Evolutionary conservation across 2,113 vertebrate species (phyloP), one percentile per base, ranked within the genome.

Genomic region (Stercorarius parasiticus): DNA sequence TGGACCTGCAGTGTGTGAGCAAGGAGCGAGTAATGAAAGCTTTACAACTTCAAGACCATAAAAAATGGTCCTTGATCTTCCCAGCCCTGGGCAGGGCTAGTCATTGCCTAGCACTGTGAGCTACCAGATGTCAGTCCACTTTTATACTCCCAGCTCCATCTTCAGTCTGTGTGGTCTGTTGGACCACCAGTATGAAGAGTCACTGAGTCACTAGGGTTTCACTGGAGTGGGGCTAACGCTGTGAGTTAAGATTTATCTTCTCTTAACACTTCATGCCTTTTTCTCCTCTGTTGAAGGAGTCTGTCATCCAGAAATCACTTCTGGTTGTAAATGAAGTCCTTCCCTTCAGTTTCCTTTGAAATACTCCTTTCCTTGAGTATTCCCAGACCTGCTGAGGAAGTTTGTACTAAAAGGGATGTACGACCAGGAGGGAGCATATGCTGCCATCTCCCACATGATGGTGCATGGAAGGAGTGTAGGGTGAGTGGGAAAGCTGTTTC

Each of bases 361-460:
- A 61, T n/a, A n/a, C n/a, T n/a, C n/a, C n/a, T n/a, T n/a, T n/a
- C n/a, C n/a, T 11, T 27, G 64, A 49, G 12, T 56, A 34, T 93
- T 92, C 40, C 58, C 9, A 70, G 62, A 42, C 29, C 21, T 95
- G 49, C 71, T 3, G 5, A 61, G 53, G 18, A 14, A 8, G 1
- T 2, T 74, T 83, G 19, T 62, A 13, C n/a, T 64, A 45, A 85
- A 88, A 82, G 43, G 29, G 36, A 7, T 36, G 34, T 34, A 69
- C 71, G 32, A 76, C 17, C 47, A 49, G 82, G 18, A 78, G 38
- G 76, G 43, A 65, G 21, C 8, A 5, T 47, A 25, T 79, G 73
- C 73, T 87, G 61, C 49, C 12, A 23, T 58, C 17, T 89, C 18
- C 15, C 3, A 2, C 26, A 2, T 55, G 0, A 0, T 1, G 8